These are phyloP conservation scores for Ephialtes manifestator DNA, from an alignment of 2,888 invertebrate genomes.

Conservation along the genomic window DNA sequence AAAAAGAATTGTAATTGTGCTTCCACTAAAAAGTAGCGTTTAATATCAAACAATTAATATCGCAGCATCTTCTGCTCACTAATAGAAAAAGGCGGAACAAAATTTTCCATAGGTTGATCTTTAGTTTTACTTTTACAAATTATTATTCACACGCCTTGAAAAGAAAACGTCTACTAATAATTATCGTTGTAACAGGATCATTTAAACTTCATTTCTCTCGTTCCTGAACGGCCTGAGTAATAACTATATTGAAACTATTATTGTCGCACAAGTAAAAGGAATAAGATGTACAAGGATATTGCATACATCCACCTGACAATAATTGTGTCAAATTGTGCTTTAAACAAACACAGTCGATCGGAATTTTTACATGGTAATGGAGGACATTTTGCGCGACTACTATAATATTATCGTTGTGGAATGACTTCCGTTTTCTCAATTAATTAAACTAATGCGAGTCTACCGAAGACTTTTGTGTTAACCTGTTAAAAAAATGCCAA, in stretches of 20 bases:
- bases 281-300: conserved; percentile 26
- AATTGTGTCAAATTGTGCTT: conserved; percentile 26
- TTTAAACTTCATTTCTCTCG: conserved; percentile 5
- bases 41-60: conserved; percentile 10
- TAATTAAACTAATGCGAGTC: conserved; percentile 12
- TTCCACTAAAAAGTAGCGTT: conserved; percentile 17
- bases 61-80: neutral
- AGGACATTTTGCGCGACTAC: conserved; percentile 45
- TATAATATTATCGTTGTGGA: conserved; percentile 14
- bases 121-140: neutral
- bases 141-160: no score
- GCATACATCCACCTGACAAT: conserved; percentile 10
- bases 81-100: neutral
- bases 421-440: neutral
- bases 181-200: conserved; percentile 42
- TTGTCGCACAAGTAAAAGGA: conserved; percentile 62
- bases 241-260: conserved; percentile 55
- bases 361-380: conserved; percentile 22
- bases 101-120: neutral
- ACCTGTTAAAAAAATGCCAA: neutral
- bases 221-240: conserved; percentile 14
- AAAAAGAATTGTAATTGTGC: no score
- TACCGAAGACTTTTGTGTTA: conserved; percentile 23
- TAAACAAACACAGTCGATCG: conserved; percentile 1
- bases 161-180: neutral